Conservation (phyloP, 2,113 vertebrate genomes). For the Brachypteracias leptosomus region DNA sequence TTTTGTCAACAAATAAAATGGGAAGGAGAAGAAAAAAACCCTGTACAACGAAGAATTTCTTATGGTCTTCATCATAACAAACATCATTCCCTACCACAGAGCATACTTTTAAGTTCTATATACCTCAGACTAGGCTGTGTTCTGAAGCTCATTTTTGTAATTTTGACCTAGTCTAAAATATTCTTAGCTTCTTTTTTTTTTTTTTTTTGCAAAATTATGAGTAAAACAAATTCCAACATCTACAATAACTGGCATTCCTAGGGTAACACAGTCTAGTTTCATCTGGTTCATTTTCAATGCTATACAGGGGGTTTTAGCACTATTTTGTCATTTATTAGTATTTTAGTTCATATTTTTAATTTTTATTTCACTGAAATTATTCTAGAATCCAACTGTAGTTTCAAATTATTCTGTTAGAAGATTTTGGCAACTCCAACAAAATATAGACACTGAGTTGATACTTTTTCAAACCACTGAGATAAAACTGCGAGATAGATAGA, state of each 20-base stretch:
- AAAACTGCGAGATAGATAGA: background rate
- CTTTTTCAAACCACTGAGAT: background rate
- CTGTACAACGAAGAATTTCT: background rate
- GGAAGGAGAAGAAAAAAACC: fast-evolving
- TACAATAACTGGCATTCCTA: background rate
- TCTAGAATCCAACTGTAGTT: background rate
- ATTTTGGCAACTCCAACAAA: background rate
- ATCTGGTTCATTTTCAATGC: fast-evolving
- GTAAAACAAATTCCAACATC: background rate
- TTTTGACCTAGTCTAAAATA: background rate
- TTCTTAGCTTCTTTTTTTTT: background rate
- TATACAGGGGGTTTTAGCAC: fast-evolving
- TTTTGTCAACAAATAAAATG: background rate
- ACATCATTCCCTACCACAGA: background rate
- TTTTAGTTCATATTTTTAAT: background rate
- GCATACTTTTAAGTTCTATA: background rate
- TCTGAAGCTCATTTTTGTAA: background rate
- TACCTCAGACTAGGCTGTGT: background rate
- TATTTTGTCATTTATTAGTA: background rate
- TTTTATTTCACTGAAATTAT: background rate
- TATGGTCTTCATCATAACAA: background rate
- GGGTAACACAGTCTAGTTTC: fast-evolving
- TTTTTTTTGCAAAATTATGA: background rate
- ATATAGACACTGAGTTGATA: background rate
- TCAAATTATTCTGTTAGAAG: background rate